Conservation (phyloP, 2,888 invertebrate genomes). For the Hymenopus coronatus region DNA sequence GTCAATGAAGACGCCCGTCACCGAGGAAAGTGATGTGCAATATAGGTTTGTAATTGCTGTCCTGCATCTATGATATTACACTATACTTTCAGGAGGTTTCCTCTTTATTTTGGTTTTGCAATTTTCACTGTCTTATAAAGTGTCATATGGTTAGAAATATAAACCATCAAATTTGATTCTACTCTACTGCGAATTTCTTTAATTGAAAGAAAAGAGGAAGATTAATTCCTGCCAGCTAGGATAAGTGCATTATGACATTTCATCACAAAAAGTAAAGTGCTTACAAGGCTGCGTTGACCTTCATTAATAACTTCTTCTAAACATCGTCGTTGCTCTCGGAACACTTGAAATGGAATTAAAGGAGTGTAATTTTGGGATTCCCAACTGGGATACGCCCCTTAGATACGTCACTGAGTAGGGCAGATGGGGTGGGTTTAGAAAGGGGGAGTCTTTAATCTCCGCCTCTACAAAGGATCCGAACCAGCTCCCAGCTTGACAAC, state of each 20-base stretch:
- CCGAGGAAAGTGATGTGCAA: too few relatives aligned
- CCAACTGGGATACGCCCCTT: background rate
- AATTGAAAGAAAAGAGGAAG: too few relatives aligned
- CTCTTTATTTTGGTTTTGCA: too few relatives aligned
- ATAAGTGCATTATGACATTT: background rate
- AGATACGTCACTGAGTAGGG: background rate
- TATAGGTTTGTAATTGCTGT: too few relatives aligned
- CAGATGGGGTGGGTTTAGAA: background rate
- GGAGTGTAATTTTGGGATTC: background rate
- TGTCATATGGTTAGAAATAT: too few relatives aligned
- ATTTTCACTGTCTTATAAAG: too few relatives aligned
- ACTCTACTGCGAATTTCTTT: too few relatives aligned
- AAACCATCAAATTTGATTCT: too few relatives aligned
- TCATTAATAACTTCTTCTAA: background rate
- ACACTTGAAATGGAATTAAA: background rate
- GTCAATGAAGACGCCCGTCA: too few relatives aligned
- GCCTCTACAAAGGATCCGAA: constrained; percentile 22
- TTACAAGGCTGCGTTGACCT: background rate
- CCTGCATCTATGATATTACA: too few relatives aligned
- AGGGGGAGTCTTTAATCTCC: constrained; percentile 21
- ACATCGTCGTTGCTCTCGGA: background rate
- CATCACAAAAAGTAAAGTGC: background rate
- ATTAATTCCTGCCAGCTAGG: background rate
- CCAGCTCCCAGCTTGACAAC: constrained; percentile 23
- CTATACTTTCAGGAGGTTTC: too few relatives aligned